phyloP scores from a whole-genome alignment of 2,797 vertebrate species.

The Lacerta bilineata region DNA sequence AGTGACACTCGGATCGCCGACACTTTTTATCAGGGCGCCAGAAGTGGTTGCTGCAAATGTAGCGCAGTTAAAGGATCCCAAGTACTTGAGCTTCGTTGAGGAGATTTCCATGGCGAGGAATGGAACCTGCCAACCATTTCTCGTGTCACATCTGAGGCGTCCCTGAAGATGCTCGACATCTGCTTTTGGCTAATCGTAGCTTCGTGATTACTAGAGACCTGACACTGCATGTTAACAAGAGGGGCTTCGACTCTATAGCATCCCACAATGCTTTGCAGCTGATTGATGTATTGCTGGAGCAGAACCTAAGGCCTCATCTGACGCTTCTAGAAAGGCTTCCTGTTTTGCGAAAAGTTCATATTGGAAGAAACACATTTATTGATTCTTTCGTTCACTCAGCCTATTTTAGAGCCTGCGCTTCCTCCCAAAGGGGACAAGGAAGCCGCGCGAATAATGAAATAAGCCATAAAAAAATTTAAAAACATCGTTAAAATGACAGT shows the following conservation, averaged over 20 bases:
- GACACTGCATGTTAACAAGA: not conserved
- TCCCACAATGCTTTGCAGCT: not conserved
- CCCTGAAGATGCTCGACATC: not conserved
- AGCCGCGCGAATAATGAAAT: no score
- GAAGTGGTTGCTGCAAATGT: not conserved
- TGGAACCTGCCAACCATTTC: slow-evolving; percentile 26
- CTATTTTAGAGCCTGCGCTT: no score
- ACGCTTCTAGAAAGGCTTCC: not conserved
- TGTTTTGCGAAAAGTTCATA: no score
- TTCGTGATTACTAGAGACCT: not conserved
- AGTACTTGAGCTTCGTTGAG: slow-evolving; percentile 12
- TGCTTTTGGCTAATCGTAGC: not conserved
- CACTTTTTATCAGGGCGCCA: slow-evolving; percentile 39
- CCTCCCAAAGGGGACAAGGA: no score
- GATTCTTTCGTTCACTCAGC: no score
- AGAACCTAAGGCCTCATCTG: not conserved
- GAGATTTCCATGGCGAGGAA: slow-evolving; percentile 18
- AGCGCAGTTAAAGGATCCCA: not conserved
- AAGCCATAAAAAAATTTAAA: no score
- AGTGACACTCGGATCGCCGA: slow-evolving; percentile 34
- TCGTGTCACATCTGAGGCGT: slow-evolving; percentile 26
- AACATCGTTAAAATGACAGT: no score
- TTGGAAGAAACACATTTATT: no score
- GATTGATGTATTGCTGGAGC: not conserved
- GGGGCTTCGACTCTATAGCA: not conserved